Evolutionary conservation across 2,797 vertebrate species (phyloP), one percentile per base, ranked within the genome.

Genomic region (Decapterus maruadsi): DNA sequence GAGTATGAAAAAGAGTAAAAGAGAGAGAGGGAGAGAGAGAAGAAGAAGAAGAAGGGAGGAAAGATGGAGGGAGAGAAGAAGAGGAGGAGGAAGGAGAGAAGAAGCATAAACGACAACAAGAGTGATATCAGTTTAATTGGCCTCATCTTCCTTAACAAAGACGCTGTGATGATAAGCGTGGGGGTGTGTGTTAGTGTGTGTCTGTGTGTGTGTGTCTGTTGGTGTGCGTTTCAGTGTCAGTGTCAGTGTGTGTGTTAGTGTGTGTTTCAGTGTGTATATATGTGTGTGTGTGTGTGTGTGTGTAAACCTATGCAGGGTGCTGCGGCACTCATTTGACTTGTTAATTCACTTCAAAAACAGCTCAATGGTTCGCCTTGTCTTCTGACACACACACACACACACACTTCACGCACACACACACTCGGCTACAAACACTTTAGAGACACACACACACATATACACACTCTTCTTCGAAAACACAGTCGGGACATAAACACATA

Each of bases 311-410:
- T 87, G 83, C 87, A 89, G 88, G 85, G 80, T 85, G 85, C 89
- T 90, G 90, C 84, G 26, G 87, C 82, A 75, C 90, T 93, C 89
- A 93, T 93, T 93, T 93, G 92, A 92, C 90, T 93, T 93, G 92
- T 92, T 93, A 92, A 93, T 92, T 92, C 89, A 88, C 90, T 87
- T 93, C 92, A 92, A 89, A 90, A 87, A 83, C 85, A 78, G 84
- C 90, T 93, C 87, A 93, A 93, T 93, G 92, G 83, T 85, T 78
- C 11, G 78, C 90, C 89, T 92, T 93, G 91, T 93, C 87, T 90
- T 76, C 72, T 45, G 22, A 71, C 38, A 77, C 81, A 78, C 79
- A 80, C 79, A 73, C 78, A 75, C 46, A 69, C 12, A 77, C 38
- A 62, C 61, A 31, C 12, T 4, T 12, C 53, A 79, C 43, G 60